Evolutionary conservation across 1,140 invertebrate species (phyloP).

Genomic region (Hycleus cichorii): DNA sequence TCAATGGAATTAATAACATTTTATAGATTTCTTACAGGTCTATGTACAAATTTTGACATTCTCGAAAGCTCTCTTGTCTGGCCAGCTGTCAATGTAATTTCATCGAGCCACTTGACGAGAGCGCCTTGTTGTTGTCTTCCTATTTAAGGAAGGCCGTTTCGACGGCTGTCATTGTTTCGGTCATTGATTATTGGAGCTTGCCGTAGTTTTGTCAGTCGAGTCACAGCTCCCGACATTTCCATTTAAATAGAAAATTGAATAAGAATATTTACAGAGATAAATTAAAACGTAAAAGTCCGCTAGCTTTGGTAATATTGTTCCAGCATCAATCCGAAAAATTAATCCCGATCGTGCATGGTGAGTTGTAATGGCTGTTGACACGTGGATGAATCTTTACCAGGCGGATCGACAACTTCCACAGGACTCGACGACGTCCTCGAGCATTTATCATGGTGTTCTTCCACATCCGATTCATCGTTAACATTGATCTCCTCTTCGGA

Average conservation of each 20-base stretch:
- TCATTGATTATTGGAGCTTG: constrained; percentile 6
- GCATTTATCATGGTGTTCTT: constrained; percentile 23
- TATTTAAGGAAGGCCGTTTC: constrained; percentile 3
- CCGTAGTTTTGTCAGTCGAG: constrained; percentile 6
- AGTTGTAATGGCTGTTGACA: constrained; percentile 37
- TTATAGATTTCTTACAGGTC: too few relatives aligned
- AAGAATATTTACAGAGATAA: constrained; percentile 8
- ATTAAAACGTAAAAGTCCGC: constrained; percentile 7
- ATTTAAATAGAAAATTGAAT: constrained; percentile 12
- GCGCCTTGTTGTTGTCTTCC: not conserved
- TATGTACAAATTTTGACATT: too few relatives aligned
- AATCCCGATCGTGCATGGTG: constrained; percentile 39
- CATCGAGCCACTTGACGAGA: too few relatives aligned
- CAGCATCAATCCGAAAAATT: constrained; percentile 13
- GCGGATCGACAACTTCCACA: constrained; percentile 36
- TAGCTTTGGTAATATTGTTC: constrained; percentile 21
- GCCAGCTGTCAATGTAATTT: too few relatives aligned
- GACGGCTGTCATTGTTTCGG: not conserved
- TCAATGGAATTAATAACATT: too few relatives aligned
- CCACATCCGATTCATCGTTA: constrained; percentile 53
- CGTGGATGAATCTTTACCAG: constrained; percentile 24
- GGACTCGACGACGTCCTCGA: constrained; percentile 36
- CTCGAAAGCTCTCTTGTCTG: too few relatives aligned
- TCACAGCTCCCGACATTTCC: constrained; percentile 12
- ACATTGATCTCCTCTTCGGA: constrained; percentile 67